Percentiles rank a stretch among this genome's conserved stretches.
Conservation (phyloP, 2,113 vertebrate genomes). For the Tachysurus vachellii region DNA sequence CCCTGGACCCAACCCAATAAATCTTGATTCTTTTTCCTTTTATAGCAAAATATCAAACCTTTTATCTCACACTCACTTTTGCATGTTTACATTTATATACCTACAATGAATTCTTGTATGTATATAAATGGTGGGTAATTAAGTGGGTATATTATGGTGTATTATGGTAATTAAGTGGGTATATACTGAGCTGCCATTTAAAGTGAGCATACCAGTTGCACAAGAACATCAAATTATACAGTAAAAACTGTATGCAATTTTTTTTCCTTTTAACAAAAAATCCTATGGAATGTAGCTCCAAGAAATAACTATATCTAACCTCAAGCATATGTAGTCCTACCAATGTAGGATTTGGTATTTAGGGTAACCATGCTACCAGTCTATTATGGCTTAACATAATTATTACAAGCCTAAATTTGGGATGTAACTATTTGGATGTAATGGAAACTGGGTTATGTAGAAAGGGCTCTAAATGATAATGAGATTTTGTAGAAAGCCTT, state of each 20-base stretch:
- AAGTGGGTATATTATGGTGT: not conserved
- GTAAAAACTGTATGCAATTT: not conserved
- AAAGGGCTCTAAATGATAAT: not conserved
- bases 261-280: not conserved
- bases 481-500: not conserved
- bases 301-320: not conserved
- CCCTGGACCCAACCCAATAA: not conserved
- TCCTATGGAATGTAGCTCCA: not conserved
- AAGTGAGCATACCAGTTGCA: not conserved
- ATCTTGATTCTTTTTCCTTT: not conserved
- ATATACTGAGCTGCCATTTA: not conserved
- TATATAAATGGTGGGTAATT: not conserved
- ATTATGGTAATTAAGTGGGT: too few relatives aligned
- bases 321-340: not conserved
- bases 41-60: not conserved
- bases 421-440: not conserved
- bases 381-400: not conserved
- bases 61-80: not conserved
- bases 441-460: not conserved
- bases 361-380: not conserved
- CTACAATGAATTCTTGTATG: not conserved
- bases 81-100: not conserved
- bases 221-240: not conserved
- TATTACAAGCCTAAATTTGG: not conserved
- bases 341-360: not conserved